Evolutionary conservation across 2,113 vertebrate species (phyloP).

Genomic region (Orcinus orca): DNA sequence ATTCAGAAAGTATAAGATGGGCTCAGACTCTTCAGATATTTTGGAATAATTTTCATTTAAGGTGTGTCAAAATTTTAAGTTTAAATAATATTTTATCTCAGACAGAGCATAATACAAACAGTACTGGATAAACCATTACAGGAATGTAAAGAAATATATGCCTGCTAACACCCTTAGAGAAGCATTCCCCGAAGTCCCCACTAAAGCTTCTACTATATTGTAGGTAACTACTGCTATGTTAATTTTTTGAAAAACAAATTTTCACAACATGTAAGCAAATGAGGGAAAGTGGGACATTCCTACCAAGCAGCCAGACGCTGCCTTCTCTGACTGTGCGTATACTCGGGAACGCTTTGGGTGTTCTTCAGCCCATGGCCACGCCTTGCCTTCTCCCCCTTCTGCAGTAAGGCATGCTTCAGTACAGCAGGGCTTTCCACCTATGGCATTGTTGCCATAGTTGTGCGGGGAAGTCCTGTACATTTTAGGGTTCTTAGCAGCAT

Average conservation of each 20-base stretch:
- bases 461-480: neutral
- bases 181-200: neutral
- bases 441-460: neutral
- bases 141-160: neutral
- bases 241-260: neutral
- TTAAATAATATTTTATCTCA: neutral
- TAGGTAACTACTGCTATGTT: neutral
- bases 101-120: neutral
- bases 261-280: neutral
- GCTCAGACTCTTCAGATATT: neutral
- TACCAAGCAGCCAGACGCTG: neutral
- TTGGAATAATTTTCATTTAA: neutral
- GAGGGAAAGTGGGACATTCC: neutral
- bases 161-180: neutral
- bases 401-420: neutral
- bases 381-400: neutral
- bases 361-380: neutral
- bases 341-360: neutral
- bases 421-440: neutral
- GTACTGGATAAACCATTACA: neutral
- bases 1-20: neutral
- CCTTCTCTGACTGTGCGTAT: neutral
- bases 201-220: neutral
- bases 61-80: neutral
- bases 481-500: neutral